These are phyloP conservation scores for Cylas formicarius DNA, from an alignment of 1,140 invertebrate species.

Conservation along the genomic window DNA sequence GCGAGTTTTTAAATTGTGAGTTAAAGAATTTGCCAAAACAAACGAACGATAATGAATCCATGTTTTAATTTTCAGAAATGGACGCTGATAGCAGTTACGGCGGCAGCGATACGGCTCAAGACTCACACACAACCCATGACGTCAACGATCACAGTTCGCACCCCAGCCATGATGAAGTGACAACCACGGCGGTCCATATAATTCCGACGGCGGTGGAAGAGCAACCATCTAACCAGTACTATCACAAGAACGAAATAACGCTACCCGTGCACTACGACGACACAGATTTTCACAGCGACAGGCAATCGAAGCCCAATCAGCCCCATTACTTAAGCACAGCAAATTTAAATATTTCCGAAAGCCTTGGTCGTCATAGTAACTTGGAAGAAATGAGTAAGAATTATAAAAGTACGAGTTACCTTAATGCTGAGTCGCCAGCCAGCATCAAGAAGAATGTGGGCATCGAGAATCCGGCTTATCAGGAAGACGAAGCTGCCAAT, in stretches of 20 bases:
- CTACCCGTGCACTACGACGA: constrained; percentile 39
- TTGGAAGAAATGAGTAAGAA: constrained; percentile 36
- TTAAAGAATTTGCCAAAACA: too few relatives aligned
- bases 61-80: constrained; percentile 40
- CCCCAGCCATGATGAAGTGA: constrained; percentile 11
- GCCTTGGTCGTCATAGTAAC: constrained; percentile 33
- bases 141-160: constrained; percentile 17
- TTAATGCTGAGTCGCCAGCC: constrained; percentile 27
- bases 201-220: constrained; percentile 9
- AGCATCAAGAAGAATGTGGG: constrained; percentile 21
- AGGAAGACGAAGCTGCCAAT: constrained; percentile 20
- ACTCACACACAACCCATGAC: constrained; percentile 34
- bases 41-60: too few relatives aligned
- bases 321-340: constrained; percentile 39
- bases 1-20: too few relatives aligned
- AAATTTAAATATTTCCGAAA: constrained; percentile 40
- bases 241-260: constrained; percentile 41
- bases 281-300: constrained; percentile 26
- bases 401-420: constrained; percentile 34
- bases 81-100: constrained; percentile 41
- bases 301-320: constrained; percentile 22
- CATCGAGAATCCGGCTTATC: constrained; percentile 33
- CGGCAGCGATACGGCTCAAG: constrained; percentile 40
- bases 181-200: constrained; percentile 14
- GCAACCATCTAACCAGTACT: constrained; percentile 27